These are phyloP conservation scores for Halichoeres trimaculatus DNA, from an alignment of 2,113 vertebrate genomes.

Conservation along the genomic window DNA sequence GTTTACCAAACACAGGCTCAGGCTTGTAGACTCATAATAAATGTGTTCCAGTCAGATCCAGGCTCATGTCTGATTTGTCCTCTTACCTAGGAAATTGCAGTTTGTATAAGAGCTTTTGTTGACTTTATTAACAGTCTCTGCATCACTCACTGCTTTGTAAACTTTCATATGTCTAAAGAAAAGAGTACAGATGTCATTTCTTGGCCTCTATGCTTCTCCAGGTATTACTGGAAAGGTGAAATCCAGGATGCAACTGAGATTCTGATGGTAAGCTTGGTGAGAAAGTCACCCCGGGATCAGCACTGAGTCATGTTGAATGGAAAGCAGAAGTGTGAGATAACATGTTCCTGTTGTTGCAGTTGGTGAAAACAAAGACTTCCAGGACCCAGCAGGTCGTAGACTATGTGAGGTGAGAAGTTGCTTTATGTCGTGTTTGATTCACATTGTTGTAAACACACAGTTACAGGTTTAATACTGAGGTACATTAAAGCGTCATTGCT, in stretches of 20 bases:
- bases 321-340: slow-evolving; percentile 13
- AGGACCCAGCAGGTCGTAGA: slow-evolving; percentile 80
- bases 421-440: neutral
- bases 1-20: slow-evolving; percentile 23
- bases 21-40: neutral
- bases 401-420: slow-evolving; percentile 84
- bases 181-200: neutral
- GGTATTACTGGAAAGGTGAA: slow-evolving; percentile 92
- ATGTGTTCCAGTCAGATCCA: neutral
- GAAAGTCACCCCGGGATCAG: neutral
- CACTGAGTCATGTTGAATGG: neutral
- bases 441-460: neutral
- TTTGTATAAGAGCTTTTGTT: neutral
- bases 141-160: neutral
- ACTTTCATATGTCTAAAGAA: neutral
- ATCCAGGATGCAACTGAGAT: slow-evolving; percentile 88
- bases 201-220: slow-evolving; percentile 46
- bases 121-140: neutral
- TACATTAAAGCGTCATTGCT: neutral
- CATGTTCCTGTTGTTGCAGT: slow-evolving; percentile 73
- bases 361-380: slow-evolving; percentile 90
- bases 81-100: neutral
- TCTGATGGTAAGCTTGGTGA: slow-evolving; percentile 83
- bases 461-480: neutral
- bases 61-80: slow-evolving; percentile 6